Conservation (phyloP, 2,888 invertebrate genomes). For the Phorcus lineatus region DNA sequence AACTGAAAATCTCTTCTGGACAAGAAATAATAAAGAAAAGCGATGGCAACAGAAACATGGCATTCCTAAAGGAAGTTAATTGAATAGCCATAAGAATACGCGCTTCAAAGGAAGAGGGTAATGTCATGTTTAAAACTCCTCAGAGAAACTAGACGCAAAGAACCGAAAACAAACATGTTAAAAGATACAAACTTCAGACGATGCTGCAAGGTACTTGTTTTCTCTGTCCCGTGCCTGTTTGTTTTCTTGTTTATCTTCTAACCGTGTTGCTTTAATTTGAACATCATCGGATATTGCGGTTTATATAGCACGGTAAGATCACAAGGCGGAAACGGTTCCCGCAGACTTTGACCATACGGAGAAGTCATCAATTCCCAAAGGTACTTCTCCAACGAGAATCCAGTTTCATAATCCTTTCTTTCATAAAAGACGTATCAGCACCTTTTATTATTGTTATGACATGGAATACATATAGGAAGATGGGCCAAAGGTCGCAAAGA, state of each 20-base stretch:
- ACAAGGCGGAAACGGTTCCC: background rate
- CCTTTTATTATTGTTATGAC: background rate
- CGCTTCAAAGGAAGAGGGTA: background rate
- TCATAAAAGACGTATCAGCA: background rate
- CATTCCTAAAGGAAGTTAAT: background rate
- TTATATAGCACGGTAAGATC: background rate
- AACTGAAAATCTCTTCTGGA: background rate
- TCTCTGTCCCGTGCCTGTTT: background rate
- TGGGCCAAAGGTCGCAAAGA: background rate
- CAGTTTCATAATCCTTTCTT: background rate
- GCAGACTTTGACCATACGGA: background rate
- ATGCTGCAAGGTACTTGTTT: background rate
- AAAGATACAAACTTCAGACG: background rate
- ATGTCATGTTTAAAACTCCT: background rate
- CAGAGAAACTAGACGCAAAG: background rate
- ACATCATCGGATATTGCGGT: constrained; percentile 2
- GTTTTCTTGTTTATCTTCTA: constrained; percentile 2
- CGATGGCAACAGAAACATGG: constrained; percentile 2
- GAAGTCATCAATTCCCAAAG: background rate
- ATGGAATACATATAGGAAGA: background rate
- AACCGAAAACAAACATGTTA: constrained; percentile 5
- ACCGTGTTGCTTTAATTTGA: constrained; percentile 13
- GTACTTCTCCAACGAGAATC: background rate
- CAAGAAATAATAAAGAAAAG: background rate
- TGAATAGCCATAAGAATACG: constrained; percentile 11